Evolutionary conservation across 2,888 invertebrate species (phyloP), one percentile per base, ranked within the genome.

Genomic region (Therioaphis trifolii): DNA sequence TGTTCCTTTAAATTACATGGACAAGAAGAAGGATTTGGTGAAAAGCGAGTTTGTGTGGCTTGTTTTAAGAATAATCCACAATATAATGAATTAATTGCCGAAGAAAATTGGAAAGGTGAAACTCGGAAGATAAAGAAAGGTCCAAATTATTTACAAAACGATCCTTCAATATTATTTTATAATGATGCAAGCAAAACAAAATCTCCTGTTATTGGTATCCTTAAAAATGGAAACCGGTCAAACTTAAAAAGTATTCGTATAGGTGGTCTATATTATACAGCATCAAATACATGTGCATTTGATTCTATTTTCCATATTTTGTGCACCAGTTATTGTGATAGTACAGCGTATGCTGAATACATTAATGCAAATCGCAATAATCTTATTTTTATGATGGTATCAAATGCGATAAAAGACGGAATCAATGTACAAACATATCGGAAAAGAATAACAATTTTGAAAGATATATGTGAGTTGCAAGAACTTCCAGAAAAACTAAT

Each of bases 371-470:
- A 69, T 40, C 49, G 55, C 69, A 18, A 69, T 46, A 3, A 69
- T 69, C 3, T 24, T 35, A 46, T 66, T 12, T 79, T 69, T 79
- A 52, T 69, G 35, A 12, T 79, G 2, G n/a, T 79, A 7, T 21
- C 4, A 4, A 49, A 49, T 24, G 49, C 52, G n/a, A 18, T 79
- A 52, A 55, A 69, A 18, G 52, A 79, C 29, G 79, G 69, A 46
- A 69, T 79, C 2, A 79, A 55, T 49, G 43, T 69, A 35, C 79
- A 79, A 21, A 79, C 68, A n/a, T 79, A 79, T 12, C 18, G 69
- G 35, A 79, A 69, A 58, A 9, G 79, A n/a, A 40, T 27, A 4
- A 46, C 27, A n/a, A 71, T 71, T 7, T 71, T 71, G n/a, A 71
- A 27, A 11, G 24, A 71, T 9, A 71, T 71, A 46, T 49, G 46